Evolutionary conservation across 2,113 vertebrate species (phyloP).

Genomic region (Cyprinodon tularosa): DNA sequence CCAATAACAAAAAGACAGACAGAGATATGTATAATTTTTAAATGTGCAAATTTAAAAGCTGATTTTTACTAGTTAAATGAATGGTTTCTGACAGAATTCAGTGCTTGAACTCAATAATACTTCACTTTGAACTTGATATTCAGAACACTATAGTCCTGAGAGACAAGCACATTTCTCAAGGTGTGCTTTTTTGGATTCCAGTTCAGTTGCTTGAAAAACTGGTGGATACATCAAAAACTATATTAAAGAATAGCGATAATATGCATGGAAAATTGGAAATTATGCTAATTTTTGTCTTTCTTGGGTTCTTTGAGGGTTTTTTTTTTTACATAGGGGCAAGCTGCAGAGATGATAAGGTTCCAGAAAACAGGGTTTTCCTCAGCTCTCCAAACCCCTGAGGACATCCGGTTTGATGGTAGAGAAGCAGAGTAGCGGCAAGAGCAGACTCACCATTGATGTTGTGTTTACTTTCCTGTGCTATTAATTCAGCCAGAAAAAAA

Average conservation of each 20-base stretch:
- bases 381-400: constrained; percentile 65
- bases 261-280: constrained; percentile 70
- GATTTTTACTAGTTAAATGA: too few species aligned
- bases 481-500: constrained; percentile 42
- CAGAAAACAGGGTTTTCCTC: constrained; percentile 66
- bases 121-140: constrained; percentile 7
- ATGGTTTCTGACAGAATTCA: not conserved
- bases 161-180: constrained; percentile 3
- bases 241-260: constrained; percentile 24
- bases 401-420: constrained; percentile 47
- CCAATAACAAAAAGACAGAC: too few species aligned
- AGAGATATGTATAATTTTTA: too few species aligned
- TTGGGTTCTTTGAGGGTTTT: constrained; percentile 46
- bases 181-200: constrained; percentile 35
- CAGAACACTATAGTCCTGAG: not conserved
- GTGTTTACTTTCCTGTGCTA: constrained; percentile 52
- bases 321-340: constrained; percentile 56
- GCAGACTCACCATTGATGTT: constrained; percentile 29
- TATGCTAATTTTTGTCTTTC: constrained; percentile 73
- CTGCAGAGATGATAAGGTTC: constrained; percentile 61
- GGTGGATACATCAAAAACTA: constrained; percentile 42
- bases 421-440: not conserved
- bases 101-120: not conserved
- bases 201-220: constrained; percentile 27
- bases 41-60: too few species aligned